phyloP scores from a whole-genome alignment of 1,140 invertebrate genomes.

The Ceratosolen solmsi region DNA sequence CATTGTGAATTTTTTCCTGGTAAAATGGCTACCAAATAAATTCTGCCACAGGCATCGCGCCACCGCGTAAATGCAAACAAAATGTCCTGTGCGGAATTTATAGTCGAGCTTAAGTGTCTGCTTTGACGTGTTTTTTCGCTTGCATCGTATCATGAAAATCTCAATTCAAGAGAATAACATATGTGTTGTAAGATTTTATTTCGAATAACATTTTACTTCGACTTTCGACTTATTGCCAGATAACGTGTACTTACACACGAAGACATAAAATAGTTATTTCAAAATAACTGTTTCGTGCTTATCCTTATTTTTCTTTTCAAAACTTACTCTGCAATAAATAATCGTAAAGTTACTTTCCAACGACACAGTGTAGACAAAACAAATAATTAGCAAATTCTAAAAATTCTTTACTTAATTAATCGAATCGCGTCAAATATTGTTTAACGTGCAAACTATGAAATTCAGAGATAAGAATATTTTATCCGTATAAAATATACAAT shows the following conservation, averaged over 20 bases:
- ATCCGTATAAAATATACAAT: no score
- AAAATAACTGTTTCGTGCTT: background rate
- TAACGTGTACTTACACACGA: background rate
- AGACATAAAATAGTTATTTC: background rate
- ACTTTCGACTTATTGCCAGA: background rate
- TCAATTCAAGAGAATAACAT: slow-evolving; percentile 1
- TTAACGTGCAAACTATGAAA: no score
- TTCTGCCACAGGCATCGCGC: background rate
- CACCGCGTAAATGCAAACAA: slow-evolving; percentile 24
- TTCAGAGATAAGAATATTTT: no score
- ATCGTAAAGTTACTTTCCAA: background rate
- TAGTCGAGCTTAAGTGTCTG: slow-evolving; percentile 27
- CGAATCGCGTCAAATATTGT: background rate
- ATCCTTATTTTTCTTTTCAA: no score
- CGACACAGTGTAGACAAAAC: background rate
- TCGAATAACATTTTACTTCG: slow-evolving; percentile 1
- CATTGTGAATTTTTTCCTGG: background rate
- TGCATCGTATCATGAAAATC: background rate
- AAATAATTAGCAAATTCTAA: background rate
- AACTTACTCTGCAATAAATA: background rate
- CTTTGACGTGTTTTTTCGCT: slow-evolving; percentile 20
- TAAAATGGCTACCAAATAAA: slow-evolving; percentile 24
- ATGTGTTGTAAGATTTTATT: slow-evolving; percentile 6
- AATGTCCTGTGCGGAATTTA: slow-evolving; percentile 20
- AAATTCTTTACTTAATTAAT: background rate